These are phyloP conservation scores for Orthosia gothica DNA, from an alignment of 2,888 invertebrate species.

Conservation along the genomic window DNA sequence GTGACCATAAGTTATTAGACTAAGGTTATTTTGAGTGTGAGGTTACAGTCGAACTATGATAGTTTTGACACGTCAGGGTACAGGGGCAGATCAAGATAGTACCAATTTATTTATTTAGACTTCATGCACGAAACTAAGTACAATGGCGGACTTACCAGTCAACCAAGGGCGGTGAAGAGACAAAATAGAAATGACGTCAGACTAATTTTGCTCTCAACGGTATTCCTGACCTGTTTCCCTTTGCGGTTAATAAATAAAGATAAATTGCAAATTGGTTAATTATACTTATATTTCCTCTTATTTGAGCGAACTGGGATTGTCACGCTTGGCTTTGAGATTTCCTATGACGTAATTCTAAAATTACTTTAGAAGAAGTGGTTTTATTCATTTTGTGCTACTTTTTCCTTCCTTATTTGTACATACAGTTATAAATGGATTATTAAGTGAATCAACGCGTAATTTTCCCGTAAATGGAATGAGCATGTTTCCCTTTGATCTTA, in stretches of 20 bases:
- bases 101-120: too few relatives aligned
- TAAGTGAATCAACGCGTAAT: neutral
- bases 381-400: constrained; percentile 7
- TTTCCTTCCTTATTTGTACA: constrained; percentile 47
- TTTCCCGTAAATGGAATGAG: neutral
- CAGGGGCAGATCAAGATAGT: too few relatives aligned
- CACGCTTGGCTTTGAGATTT: constrained; percentile 10
- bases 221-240: constrained; percentile 35
- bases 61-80: too few relatives aligned
- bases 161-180: too few relatives aligned
- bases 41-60: too few relatives aligned
- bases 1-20: too few relatives aligned
- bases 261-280: constrained; percentile 34
- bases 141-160: too few relatives aligned
- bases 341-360: constrained; percentile 50
- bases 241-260: constrained; percentile 45
- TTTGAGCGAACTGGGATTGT: neutral
- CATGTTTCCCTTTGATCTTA: neutral
- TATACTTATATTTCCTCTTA: constrained; percentile 35
- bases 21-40: too few relatives aligned
- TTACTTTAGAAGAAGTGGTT: constrained; percentile 14
- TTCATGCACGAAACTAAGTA: too few relatives aligned
- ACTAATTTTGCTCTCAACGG: neutral
- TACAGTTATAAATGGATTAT: neutral
- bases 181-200: constrained; percentile 9